A percentile compares a stretch with the other conserved stretches of the same genome.
Evolutionary conservation across 2,113 vertebrate genomes (phyloP).

Genomic region (Delphinus delphis): DNA sequence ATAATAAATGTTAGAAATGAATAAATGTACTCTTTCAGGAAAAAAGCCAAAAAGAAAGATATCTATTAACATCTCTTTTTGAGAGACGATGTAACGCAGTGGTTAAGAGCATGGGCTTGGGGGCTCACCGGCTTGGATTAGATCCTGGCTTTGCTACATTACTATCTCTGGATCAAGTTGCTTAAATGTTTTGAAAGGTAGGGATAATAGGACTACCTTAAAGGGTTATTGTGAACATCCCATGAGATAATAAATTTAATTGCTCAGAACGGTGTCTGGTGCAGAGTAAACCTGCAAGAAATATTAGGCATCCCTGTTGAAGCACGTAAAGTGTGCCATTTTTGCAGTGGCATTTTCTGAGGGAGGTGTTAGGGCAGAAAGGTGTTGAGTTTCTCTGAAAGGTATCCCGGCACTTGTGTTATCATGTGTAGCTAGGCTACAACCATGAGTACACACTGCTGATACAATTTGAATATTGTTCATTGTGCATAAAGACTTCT

Average conservation of each 20-base stretch:
- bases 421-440: not conserved
- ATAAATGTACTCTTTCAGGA: not conserved
- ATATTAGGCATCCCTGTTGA: not conserved
- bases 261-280: not conserved
- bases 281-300: slow-evolving; percentile 23
- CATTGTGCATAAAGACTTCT: not conserved
- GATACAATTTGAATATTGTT: not conserved
- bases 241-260: not conserved
- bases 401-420: no score
- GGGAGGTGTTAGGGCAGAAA: not conserved
- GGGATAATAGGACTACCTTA: not conserved
- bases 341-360: not conserved
- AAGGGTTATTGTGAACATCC: not conserved
- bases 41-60: not conserved
- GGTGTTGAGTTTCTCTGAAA: not conserved
- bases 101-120: not conserved
- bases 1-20: slow-evolving; percentile 49
- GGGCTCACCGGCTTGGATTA: not conserved
- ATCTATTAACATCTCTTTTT: not conserved
- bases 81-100: not conserved
- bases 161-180: not conserved
- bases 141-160: not conserved
- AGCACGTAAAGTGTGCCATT: not conserved
- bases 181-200: not conserved
- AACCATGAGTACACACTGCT: not conserved